A percentile compares a stretch with the other conserved stretches of the same genome.
Conservation (phyloP, 1,140 invertebrate genomes). For the Zaprionus africanus region DNA sequence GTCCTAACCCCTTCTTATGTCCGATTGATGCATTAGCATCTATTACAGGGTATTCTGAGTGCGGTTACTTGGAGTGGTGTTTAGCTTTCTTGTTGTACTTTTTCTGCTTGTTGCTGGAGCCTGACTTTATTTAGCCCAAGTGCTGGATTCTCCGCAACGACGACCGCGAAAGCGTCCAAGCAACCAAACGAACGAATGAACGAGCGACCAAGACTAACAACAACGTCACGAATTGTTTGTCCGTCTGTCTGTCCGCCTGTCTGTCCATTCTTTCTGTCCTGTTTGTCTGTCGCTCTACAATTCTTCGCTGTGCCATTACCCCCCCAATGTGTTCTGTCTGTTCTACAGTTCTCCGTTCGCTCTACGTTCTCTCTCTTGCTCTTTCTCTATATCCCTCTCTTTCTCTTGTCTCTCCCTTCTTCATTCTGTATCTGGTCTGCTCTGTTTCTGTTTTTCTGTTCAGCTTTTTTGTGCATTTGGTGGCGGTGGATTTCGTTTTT, state of each 20-base stretch:
- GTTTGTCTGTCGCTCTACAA: slow-evolving; percentile 68
- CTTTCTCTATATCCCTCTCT: slow-evolving; percentile 8
- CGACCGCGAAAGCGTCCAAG: slow-evolving; percentile 34
- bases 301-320: slow-evolving; percentile 55
- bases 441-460: slow-evolving; percentile 39
- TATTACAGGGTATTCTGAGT: not conserved
- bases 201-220: slow-evolving; percentile 73
- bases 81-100: slow-evolving; percentile 50
- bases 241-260: slow-evolving; percentile 32
- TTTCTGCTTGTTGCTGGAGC: slow-evolving; percentile 16
- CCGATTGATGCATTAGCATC: not conserved
- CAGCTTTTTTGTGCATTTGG: slow-evolving; percentile 33
- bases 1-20: not conserved
- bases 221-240: slow-evolving; percentile 84
- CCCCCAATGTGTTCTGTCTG: slow-evolving; percentile 15
- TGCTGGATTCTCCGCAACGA: slow-evolving; percentile 12
- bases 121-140: slow-evolving; percentile 48
- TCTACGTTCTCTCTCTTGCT: slow-evolving; percentile 24
- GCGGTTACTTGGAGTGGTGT: not conserved
- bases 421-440: slow-evolving; percentile 29
- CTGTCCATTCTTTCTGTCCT: slow-evolving; percentile 54
- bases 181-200: slow-evolving; percentile 8
- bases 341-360: slow-evolving; percentile 26
- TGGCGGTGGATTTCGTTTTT: slow-evolving; percentile 72
- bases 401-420: slow-evolving; percentile 11